Evolutionary conservation across 2,113 vertebrate genomes (phyloP).

Genomic region (Vulpes vulpes): DNA sequence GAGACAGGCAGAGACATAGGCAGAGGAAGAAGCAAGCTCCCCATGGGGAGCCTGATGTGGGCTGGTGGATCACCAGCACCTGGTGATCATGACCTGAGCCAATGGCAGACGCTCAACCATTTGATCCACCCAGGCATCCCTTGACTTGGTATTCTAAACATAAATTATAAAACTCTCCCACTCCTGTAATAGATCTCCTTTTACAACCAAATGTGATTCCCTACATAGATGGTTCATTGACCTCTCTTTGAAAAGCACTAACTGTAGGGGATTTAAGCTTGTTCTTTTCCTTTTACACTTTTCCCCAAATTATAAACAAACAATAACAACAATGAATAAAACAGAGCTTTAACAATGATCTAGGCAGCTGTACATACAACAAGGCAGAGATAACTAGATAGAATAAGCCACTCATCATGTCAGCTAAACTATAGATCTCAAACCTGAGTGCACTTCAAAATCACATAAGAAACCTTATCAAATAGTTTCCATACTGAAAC

Average conservation of each 20-base stretch:
- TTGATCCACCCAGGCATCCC: too few relatives aligned
- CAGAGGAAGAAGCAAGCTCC: too few relatives aligned
- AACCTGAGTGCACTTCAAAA: neutral
- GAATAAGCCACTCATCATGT: neutral
- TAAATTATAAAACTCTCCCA: neutral
- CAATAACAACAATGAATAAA: neutral
- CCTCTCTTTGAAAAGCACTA: neutral
- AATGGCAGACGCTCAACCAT: too few relatives aligned
- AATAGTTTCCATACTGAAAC: neutral
- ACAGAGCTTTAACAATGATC: neutral
- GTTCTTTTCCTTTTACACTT: neutral
- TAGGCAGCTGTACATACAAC: neutral
- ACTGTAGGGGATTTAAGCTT: neutral
- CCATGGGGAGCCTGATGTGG: too few relatives aligned
- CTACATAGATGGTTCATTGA: neutral
- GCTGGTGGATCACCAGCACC: too few relatives aligned
- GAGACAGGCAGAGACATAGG: too few relatives aligned
- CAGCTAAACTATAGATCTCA: neutral
- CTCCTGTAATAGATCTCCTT: neutral
- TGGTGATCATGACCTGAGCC: too few relatives aligned
- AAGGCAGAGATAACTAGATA: neutral
- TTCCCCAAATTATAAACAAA: conserved; percentile 6
- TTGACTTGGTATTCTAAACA: neutral
- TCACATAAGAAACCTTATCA: neutral
- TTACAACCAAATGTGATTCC: neutral